Conservation (phyloP, 2,888 invertebrate genomes). For the Cryptocephalus primarius region DNA sequence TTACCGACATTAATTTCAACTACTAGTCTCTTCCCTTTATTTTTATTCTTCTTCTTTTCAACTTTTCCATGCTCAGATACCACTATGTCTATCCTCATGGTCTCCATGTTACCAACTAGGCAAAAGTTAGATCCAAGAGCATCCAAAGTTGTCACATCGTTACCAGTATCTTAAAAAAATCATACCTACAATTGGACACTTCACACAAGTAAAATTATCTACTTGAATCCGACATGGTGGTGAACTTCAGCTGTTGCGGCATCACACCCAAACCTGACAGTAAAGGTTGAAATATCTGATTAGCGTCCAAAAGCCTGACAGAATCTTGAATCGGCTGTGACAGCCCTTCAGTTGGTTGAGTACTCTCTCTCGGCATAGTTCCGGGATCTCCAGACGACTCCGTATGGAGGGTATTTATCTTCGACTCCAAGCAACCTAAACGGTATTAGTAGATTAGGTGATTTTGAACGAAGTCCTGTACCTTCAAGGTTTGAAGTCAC, state of each 20-base stretch:
- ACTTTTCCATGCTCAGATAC: slow-evolving; percentile 74
- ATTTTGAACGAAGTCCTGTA: not conserved
- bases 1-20: slow-evolving; percentile 28
- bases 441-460: not conserved
- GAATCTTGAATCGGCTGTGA: slow-evolving; percentile 65
- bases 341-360: slow-evolving; percentile 18
- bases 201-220: slow-evolving; percentile 4
- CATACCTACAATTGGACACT: not conserved
- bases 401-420: slow-evolving; percentile 33
- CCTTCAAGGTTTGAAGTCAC: slow-evolving; percentile 23
- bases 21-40: slow-evolving; percentile 31
- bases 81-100: slow-evolving; percentile 86
- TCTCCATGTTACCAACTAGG: slow-evolving; percentile 73
- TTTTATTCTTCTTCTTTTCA: slow-evolving; percentile 46
- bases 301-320: slow-evolving; percentile 78
- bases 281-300: slow-evolving; percentile 87
- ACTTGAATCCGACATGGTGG: slow-evolving; percentile 34
- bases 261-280: slow-evolving; percentile 81
- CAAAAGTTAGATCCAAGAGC: slow-evolving; percentile 82
- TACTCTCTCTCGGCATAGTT: slow-evolving; percentile 41
- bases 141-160: slow-evolving; percentile 62
- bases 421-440: slow-evolving; percentile 30
- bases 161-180: slow-evolving; percentile 34
- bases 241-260: slow-evolving; percentile 67
- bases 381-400: slow-evolving; percentile 38